These are phyloP conservation scores for Maconellicoccus hirsutus DNA, from an alignment of 1,140 invertebrate species.

Conservation along the genomic window DNA sequence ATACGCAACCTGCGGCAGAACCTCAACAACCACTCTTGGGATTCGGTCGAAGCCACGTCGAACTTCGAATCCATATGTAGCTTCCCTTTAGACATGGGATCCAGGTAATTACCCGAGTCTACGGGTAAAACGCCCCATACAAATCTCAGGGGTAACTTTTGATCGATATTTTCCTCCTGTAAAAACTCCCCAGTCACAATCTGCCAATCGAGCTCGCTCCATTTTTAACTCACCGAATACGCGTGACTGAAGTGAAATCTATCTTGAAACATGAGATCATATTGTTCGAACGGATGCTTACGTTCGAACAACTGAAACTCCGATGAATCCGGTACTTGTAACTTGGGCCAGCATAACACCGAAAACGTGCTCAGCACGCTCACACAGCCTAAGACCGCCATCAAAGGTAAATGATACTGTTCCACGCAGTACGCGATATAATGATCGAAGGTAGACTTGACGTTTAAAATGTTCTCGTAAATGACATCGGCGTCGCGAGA, in stretches of 20 bases:
- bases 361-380: constrained; percentile 55
- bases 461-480: constrained; percentile 18
- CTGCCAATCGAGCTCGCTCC: too few species aligned
- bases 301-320: constrained; percentile 80
- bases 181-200: too few species aligned
- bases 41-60: constrained; percentile 59
- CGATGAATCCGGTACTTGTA: constrained; percentile 68
- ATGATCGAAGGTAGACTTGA: constrained; percentile 17
- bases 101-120: constrained; percentile 75
- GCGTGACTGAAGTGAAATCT: constrained; percentile 73
- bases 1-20: constrained; percentile 65
- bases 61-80: constrained; percentile 68
- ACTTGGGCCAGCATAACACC: constrained; percentile 71
- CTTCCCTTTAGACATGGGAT: constrained; percentile 64
- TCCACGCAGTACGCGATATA: constrained; percentile 26
- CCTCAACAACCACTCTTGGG: constrained; percentile 71
- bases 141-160: constrained; percentile 62
- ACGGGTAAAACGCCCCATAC: constrained; percentile 83
- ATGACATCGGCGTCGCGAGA: background rate
- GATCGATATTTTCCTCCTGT: constrained; percentile 30
- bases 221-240: constrained; percentile 45
- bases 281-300: constrained; percentile 78
- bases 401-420: constrained; percentile 37
- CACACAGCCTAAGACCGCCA: constrained; percentile 46
- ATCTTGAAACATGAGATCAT: constrained; percentile 66